A percentile compares a stretch with the other conserved stretches of the same genome.
phyloP scores from a whole-genome alignment of 53 echinoderm and acorn worm genomes.

The Echinarachnius parma region DNA sequence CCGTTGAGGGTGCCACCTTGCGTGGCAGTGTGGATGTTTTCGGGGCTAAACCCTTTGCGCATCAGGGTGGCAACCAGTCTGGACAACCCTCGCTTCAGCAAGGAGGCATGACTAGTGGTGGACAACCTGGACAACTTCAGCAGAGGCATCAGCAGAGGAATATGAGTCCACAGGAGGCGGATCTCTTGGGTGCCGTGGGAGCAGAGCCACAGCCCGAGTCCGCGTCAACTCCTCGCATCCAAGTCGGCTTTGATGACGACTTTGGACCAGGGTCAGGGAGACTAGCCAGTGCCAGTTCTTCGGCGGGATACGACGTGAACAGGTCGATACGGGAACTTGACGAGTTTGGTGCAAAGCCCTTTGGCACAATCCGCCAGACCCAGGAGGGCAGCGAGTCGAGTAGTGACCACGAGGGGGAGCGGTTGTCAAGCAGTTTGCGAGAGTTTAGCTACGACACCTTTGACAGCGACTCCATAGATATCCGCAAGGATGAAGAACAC shows the following conservation, averaged over 20 bases:
- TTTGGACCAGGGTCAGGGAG: constrained; percentile 45
- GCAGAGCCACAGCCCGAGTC: constrained; percentile 40
- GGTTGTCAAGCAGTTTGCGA: constrained; percentile 37
- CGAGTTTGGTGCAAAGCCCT: constrained; percentile 81
- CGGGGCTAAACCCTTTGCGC: constrained; percentile 64
- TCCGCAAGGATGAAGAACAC: constrained; percentile 78
- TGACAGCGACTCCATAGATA: constrained; percentile 69
- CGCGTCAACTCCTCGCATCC: constrained; percentile 30
- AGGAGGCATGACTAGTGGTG: too few relatives aligned
- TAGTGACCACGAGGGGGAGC: constrained; percentile 81
- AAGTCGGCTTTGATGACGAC: constrained; percentile 62
- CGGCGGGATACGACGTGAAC: constrained; percentile 43
- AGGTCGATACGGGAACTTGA: constrained; percentile 74
- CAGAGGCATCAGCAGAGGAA: constrained; percentile 32
- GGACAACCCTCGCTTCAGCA: constrained; percentile 30
- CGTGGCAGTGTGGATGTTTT: constrained; percentile 38
- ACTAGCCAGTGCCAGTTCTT: constrained; percentile 20
- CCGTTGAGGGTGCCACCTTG: background rate
- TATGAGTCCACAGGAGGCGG: constrained; percentile 30
- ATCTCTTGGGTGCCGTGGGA: constrained; percentile 11
- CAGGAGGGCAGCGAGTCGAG: constrained; percentile 76
- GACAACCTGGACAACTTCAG: too few relatives aligned
- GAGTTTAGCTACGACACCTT: constrained; percentile 79
- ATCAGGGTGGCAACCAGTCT: constrained; percentile 6
- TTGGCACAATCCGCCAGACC: constrained; percentile 56